Evolutionary conservation across 2,113 vertebrate species (phyloP).

Genomic region (Oryzias melastigma): DNA sequence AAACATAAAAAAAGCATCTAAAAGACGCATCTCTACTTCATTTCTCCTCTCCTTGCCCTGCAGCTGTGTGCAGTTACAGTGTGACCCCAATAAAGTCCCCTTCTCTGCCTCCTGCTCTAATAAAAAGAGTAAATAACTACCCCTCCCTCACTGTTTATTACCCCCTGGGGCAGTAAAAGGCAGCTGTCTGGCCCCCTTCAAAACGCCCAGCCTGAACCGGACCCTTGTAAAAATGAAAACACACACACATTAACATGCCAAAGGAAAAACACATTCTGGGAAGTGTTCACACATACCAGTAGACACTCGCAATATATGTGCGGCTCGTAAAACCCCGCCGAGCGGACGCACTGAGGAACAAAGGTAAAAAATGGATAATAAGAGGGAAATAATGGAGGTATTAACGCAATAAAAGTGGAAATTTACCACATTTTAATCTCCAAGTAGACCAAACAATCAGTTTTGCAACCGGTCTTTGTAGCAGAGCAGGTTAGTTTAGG

Average conservation of each 20-base stretch:
- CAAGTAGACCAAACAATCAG: slow-evolving; percentile 3
- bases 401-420: slow-evolving; percentile 12
- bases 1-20: slow-evolving; percentile 54
- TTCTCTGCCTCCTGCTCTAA: slow-evolving; percentile 70
- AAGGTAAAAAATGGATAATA: not conserved
- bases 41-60: slow-evolving; percentile 54
- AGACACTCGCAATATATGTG: slow-evolving; percentile 58
- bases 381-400: not conserved
- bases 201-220: slow-evolving; percentile 43
- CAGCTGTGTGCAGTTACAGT: slow-evolving; percentile 80
- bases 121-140: slow-evolving; percentile 77
- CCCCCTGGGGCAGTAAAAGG: slow-evolving; percentile 80
- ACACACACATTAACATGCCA: slow-evolving; percentile 48
- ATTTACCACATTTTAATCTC: not conserved
- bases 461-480: not conserved
- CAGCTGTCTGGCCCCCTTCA: slow-evolving; percentile 75
- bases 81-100: slow-evolving; percentile 79
- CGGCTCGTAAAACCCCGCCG: slow-evolving; percentile 56
- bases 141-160: slow-evolving; percentile 78
- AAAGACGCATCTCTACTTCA: slow-evolving; percentile 39
- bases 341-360: not conserved
- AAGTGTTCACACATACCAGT: slow-evolving; percentile 58
- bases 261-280: slow-evolving; percentile 67
- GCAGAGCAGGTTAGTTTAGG: slow-evolving; percentile 40
- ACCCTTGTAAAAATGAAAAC: slow-evolving; percentile 53